Base-by-base conservation (phyloP, 1,140 invertebrate genomes). In the Aphaenogaster ashmeadi region DNA sequence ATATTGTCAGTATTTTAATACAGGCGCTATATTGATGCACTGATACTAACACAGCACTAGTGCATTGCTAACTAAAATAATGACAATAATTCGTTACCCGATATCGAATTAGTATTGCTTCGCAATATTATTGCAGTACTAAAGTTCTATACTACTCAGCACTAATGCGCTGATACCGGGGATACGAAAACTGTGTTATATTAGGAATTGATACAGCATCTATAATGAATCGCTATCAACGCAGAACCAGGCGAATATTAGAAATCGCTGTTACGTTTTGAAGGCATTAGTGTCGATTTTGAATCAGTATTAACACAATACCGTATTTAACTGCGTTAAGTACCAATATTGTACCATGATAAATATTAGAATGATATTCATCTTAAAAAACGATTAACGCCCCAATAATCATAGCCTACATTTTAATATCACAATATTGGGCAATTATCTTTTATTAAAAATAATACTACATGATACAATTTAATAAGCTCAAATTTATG, bases 171-270 rank as follows among this genome's bases (percentile, higher is more conserved):
- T n/a, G 60, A 58, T 44, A 41, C 11, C 50, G 18, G 52, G 8
- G 36, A 58, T 75, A 77, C 54, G n/a, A 38, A 41, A 77, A 58
- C 74, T n/a, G 3, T 8, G 38, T 21, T 2, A 41, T 44, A 58
- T 54, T 38, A 77, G 54, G 7, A 13, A 77, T 77, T 77, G n/a
- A 54, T 58, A 58, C 52, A 38, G 27, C n/a, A 50, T 79, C 5
- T 27, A 13, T 64, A 66, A 36, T 5, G 33, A 64, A 79, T 36
- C 2, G 8, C 15, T 62, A 62, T 64, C 47, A 79, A n/a, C 33
- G 11, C 7, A 36, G 13, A 21, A 15, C 15, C n/a, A 15, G 4
- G 33, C 36, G 1, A 50, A 79, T 33, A 36, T 67, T 79, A 80
- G 52, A 79, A 78, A 50, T 66, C 18, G 38, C 13, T 13, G 18